Base-by-base conservation (phyloP, 2,113 vertebrate species). In the Acanthochromis polyacanthus region DNA sequence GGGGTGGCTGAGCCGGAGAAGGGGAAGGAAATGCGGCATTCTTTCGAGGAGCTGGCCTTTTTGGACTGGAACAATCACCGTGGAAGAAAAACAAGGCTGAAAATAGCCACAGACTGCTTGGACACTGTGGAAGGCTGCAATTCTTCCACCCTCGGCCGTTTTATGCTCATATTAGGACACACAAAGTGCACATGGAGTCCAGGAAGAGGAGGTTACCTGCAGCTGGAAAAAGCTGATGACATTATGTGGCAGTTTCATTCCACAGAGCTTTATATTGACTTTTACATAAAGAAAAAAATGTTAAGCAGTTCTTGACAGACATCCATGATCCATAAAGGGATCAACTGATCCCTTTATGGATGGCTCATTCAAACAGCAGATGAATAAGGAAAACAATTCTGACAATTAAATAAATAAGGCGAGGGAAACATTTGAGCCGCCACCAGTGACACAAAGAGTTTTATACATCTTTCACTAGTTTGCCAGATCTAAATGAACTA, bases 11-110 rank as follows among this genome's bases (percentile, higher is more conserved):
- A 46, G 57, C 74, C 57, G 65, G 75, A 87, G 61, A 82, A 70
- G 85, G 30, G 91, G 90, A 91, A 93, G 93, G 91, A 94, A 93
- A 89, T 64, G 10, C 63, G 28, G 38, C 92, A 94, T 94, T 94
- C 90, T 91, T 91, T 91, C 66, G 58, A 91, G 76, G 81, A 91
- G 88, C 86, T 75, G 71, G 75, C 66, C 65, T 60, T 85, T 90
- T 92, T 80, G 72, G 77, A 84, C 23, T 84, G 82, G 89, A 92
- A 93, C 90, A 92, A 94, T 94, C 58, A 63, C 58, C 10, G 57
- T 80, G 79, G 76, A 91, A 84, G 81, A 85, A 92, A 93, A 92
- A 89, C 86, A 90, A 90, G 28, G 74, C 89, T 86, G 73, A 90
- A 93, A 94, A 94, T 93, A 93, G 68, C 83, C 30, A 9, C 74